A percentile compares a stretch with the other conserved stretches of the same genome.
Conservation (phyloP, 2,113 vertebrate species). For the Alosa alosa region DNA sequence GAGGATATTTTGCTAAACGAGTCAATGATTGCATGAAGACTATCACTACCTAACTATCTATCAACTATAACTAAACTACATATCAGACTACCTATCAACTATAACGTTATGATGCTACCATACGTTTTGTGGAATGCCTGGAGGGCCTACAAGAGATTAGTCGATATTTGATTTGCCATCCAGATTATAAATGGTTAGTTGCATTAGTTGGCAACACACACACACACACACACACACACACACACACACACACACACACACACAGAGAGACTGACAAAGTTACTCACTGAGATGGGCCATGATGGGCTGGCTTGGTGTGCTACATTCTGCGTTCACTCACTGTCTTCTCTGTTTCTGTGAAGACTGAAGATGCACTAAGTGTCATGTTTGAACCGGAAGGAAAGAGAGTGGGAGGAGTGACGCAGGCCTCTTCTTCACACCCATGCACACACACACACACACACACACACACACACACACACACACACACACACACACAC, state of each 20-base stretch:
- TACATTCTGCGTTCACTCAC: neutral
- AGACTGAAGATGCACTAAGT: neutral
- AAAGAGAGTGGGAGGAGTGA: slow-evolving; percentile 3
- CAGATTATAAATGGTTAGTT: too few relatives aligned
- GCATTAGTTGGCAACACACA: neutral
- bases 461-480: too few relatives aligned
- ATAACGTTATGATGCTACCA: too few relatives aligned
- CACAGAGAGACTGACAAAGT: neutral
- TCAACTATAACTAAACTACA: too few relatives aligned
- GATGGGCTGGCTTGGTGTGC: neutral
- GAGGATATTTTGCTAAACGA: too few relatives aligned
- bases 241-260: slow-evolving; percentile 9
- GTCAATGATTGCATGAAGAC: too few relatives aligned
- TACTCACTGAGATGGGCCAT: neutral
- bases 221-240: slow-evolving; percentile 13
- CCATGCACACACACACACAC: neutral
- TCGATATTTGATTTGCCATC: too few relatives aligned
- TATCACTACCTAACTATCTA: too few relatives aligned
- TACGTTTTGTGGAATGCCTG: too few relatives aligned
- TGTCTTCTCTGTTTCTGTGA: neutral
- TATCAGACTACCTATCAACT: too few relatives aligned
- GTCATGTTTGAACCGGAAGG: neutral
- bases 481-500: neutral
- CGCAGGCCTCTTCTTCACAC: neutral
- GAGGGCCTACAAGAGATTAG: too few relatives aligned